These are phyloP conservation scores for Machaerirhynchus nigripectus DNA, from an alignment of 2,113 vertebrate species.

Conservation along the genomic window DNA sequence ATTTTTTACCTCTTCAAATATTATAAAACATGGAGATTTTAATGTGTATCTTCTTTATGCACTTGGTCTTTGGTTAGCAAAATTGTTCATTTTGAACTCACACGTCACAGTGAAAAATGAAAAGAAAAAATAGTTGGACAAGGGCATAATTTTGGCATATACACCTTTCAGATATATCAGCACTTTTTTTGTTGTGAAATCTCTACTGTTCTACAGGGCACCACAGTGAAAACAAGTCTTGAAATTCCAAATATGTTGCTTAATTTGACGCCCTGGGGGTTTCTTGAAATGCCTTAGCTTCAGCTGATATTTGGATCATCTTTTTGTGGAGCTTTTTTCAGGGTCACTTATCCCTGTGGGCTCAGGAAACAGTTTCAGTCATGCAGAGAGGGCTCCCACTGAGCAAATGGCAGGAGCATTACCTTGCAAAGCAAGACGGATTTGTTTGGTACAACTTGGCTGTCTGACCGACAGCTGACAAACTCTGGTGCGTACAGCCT, in stretches of 20 bases:
- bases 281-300: neutral
- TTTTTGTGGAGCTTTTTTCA: neutral
- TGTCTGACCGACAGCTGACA: neutral
- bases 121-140: neutral
- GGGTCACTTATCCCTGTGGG: neutral
- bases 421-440: neutral
- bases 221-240: neutral
- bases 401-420: neutral
- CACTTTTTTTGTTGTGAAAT: neutral
- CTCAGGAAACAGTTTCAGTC: neutral
- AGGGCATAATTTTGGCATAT: neutral
- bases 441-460: neutral
- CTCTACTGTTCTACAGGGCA: neutral
- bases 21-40: neutral
- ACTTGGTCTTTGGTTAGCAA: neutral
- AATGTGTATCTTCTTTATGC: neutral
- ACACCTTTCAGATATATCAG: neutral
- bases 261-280: fast-evolving
- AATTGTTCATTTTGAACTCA: neutral
- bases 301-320: neutral
- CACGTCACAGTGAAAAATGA: fast-evolving
- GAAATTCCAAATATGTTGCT: neutral
- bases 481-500: neutral
- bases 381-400: neutral
- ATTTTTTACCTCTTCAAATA: neutral